A percentile compares a stretch with the other conserved stretches of the same genome.
phyloP scores from a whole-genome alignment of 2,888 invertebrate species.

The Catocala sponsa region DNA sequence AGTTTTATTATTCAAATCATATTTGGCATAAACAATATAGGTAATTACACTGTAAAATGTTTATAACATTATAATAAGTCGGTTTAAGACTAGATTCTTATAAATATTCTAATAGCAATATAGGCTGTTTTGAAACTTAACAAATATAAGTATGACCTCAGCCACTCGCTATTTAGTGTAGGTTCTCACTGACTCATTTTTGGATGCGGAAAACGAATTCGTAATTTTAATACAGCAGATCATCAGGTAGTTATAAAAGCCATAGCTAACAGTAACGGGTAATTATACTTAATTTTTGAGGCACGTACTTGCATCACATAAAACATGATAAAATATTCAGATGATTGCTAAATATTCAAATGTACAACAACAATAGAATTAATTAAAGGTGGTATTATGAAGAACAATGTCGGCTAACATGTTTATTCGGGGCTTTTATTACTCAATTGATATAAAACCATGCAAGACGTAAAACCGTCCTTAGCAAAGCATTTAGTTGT shows the following conservation, averaged over 20 bases:
- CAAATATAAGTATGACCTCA: conserved; percentile 76
- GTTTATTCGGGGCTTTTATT: conserved; percentile 2
- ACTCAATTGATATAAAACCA: conserved; percentile 2
- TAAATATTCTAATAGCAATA: conserved; percentile 46
- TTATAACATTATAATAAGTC: conserved; percentile 10
- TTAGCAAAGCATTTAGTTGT: conserved; percentile 46
- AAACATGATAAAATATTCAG: conserved; percentile 16
- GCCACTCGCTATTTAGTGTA: conserved; percentile 69
- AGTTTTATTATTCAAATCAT: background rate
- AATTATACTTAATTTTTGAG: conserved; percentile 11
- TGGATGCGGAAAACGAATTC: conserved; percentile 49
- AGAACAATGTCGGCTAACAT: background rate
- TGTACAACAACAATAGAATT: conserved; percentile 20
- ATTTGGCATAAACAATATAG: conserved; percentile 1
- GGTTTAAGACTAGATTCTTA: conserved; percentile 28
- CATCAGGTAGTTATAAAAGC: conserved; percentile 17
- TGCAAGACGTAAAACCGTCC: conserved; percentile 2
- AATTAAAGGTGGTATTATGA: conserved; percentile 10
- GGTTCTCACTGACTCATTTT: conserved; percentile 59
- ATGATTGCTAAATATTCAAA: conserved; percentile 18
- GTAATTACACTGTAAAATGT: conserved; percentile 7
- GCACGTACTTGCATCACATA: conserved; percentile 17
- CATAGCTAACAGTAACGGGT: conserved; percentile 12
- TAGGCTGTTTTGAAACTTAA: conserved; percentile 51
- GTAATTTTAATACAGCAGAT: conserved; percentile 30